phyloP scores from a whole-genome alignment of 2,113 vertebrate genomes.

The Symphodus melops region DNA sequence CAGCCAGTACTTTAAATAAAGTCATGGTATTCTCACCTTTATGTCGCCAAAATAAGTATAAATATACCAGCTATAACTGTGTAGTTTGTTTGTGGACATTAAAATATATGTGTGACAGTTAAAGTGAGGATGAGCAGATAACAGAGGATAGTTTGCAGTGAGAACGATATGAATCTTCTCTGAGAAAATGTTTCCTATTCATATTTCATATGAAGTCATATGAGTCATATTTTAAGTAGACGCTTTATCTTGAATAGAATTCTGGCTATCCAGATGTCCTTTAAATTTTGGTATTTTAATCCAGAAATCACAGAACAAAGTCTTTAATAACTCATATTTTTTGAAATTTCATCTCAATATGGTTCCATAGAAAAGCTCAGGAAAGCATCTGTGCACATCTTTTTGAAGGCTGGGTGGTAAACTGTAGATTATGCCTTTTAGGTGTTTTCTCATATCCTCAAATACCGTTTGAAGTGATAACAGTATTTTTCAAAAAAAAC shows the following conservation, averaged over 20 bases:
- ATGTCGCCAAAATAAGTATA: slow-evolving; percentile 35
- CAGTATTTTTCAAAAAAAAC: too few relatives aligned
- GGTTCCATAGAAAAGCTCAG: not conserved
- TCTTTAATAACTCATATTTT: slow-evolving; percentile 4
- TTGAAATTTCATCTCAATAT: not conserved
- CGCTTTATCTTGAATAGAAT: not conserved
- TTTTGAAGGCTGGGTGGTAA: too few relatives aligned
- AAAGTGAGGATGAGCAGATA: not conserved
- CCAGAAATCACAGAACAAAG: not conserved
- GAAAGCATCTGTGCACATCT: too few relatives aligned
- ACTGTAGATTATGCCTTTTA: too few relatives aligned
- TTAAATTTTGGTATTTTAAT: not conserved
- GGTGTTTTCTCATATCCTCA: too few relatives aligned
- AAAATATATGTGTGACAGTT: not conserved
- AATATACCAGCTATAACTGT: slow-evolving; percentile 46
- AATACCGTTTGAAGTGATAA: too few relatives aligned
- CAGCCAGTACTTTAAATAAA: slow-evolving; percentile 23
- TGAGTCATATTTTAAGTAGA: not conserved
- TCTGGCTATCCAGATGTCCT: not conserved
- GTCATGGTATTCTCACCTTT: not conserved
- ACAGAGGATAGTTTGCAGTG: not conserved
- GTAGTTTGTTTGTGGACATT: slow-evolving; percentile 35
- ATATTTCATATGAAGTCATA: too few relatives aligned
- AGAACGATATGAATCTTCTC: not conserved
- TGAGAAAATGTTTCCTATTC: slow-evolving; percentile 7